Evolutionary conservation across 2,797 vertebrate genomes (phyloP), one percentile per base, ranked within the genome.

Genomic region (Lepus townsendii): DNA sequence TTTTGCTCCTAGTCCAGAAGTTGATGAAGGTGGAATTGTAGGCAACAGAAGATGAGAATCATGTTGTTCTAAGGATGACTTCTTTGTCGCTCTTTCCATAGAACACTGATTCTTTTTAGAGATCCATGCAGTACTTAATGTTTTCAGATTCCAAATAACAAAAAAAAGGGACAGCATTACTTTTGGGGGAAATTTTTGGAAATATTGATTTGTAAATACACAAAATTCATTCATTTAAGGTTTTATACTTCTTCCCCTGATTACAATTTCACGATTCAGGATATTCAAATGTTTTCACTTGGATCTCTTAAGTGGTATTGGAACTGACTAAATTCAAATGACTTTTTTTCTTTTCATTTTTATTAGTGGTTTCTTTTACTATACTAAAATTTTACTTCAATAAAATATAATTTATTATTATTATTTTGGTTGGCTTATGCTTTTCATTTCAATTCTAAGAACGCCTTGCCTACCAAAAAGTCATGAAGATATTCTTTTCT

Each of bases 321-420:
- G 13, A 77, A 68, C 0, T 19, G 71, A 88, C 85, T 60, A 76
- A 90, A 93, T 84, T 88, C 17, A 92, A 72, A 11, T 60, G 68
- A 80, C 11, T 57, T 86, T 57, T 77, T 80, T 4, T 42, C 42
- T 4, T 75, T 72, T 47, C 75, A 17, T 47, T 88, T 24, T 65
- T 82, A 57, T 57, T 57, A 57, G 19, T 57, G 54, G 54, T 57
- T 16, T 57, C 19, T 57, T 57, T 57, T 16, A 12, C 13, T 57
- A 17, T 57, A 16, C 14, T 57, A 57, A 57, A 57, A 57, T 57
- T 57, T 57, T 16, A 19, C 54, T 16, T 57, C 54, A 57, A 19
- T 17, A 57, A 57, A 57, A 16, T 16, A 57, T 57, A 57, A 57
- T 57, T 57, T 57, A 57, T 57, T 19, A 57, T 57, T 57, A 9